Base-by-base conservation (phyloP, 2,797 vertebrate genomes). In the Halcyon badia region DNA sequence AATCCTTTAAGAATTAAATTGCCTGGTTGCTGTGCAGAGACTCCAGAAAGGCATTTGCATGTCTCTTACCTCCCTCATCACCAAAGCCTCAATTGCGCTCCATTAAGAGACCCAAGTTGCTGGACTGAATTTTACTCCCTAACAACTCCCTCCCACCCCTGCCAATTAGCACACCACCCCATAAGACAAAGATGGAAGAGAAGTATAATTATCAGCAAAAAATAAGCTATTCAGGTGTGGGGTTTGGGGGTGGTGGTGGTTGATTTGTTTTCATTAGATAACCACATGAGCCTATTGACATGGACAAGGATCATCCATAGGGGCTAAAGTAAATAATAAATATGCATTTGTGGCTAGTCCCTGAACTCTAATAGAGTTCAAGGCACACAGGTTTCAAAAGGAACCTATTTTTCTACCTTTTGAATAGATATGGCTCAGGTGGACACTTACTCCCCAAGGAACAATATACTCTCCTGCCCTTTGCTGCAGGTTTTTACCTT, bases 401-500 rank as follows among this genome's bases (percentile, higher is more conserved):
- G 21, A 68, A 94, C 49, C 83, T 83, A 33, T 16, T 70, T 85
- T 61, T 92, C 52, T 75, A 31, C 72, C 71, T 91, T 93, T 75
- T 79, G 89, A 92, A 83, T 39, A 92, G 83, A 94, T 58, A 51
- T n/a, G 71, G 87, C 86, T 95, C 71, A 85, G 81, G 76, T 89
- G 93, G 87, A 94, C 82, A 87, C 87, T 94, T 94, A 69, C 84
- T 96, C 85, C 87, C 90, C 21, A 58, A 70, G 96, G 94, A 95
- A 80, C 66, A 81, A 69, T 56, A 18, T 21, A 31, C 35, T 61
- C 87, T 84, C 28, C 73, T 92, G 79, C 75, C 94, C 96, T 95
- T 94, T 83, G 79, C 78, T 72, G 83, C 73, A 68, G 81, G 79
- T 97, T 97, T 98, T 98, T 98, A 98, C 98, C 98, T 98, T 98